A percentile compares a stretch with the other conserved stretches of the same genome.
Evolutionary conservation across 1,140 invertebrate species (phyloP).

Genomic region (Drosophila pandora): DNA sequence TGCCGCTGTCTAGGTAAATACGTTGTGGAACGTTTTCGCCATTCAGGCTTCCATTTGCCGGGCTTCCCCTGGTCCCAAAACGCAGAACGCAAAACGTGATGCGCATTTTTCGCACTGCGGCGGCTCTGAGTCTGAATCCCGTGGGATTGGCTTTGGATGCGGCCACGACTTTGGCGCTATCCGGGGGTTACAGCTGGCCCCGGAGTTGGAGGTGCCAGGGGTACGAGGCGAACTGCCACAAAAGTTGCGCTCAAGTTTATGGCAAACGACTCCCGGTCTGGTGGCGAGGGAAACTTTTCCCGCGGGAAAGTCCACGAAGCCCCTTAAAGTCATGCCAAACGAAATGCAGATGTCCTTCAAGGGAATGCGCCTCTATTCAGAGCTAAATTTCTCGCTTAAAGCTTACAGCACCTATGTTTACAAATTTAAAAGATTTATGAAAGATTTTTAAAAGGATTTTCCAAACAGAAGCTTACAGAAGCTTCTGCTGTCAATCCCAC

Average conservation of each 20-base stretch:
- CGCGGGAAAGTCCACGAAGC: constrained; percentile 7
- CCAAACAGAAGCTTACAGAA: background rate
- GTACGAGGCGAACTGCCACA: constrained; percentile 46
- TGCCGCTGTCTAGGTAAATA: constrained; percentile 71
- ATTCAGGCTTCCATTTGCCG: constrained; percentile 21
- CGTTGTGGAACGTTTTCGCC: constrained; percentile 47
- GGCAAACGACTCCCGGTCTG: constrained; percentile 32
- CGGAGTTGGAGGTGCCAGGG: constrained; percentile 6
- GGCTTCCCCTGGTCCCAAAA: constrained; percentile 39
- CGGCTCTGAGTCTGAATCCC: constrained; percentile 28
- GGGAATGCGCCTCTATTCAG: constrained; percentile 63
- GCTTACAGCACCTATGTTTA: no score
- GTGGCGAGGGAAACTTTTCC: constrained; percentile 14
- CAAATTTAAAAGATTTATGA: background rate
- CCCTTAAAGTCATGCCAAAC: constrained; percentile 49
- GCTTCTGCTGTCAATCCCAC: constrained; percentile 12
- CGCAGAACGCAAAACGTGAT: constrained; percentile 75
- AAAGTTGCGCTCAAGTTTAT: constrained; percentile 74
- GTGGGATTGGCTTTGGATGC: constrained; percentile 11
- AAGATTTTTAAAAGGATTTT: background rate
- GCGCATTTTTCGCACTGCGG: constrained; percentile 78
- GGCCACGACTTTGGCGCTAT: constrained; percentile 14
- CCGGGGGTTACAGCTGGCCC: constrained; percentile 17
- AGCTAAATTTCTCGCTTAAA: constrained; percentile 49
- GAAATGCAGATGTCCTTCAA: constrained; percentile 63